Base-by-base conservation (phyloP, 1,140 invertebrate species). In the Vanessa tameamea region DNA sequence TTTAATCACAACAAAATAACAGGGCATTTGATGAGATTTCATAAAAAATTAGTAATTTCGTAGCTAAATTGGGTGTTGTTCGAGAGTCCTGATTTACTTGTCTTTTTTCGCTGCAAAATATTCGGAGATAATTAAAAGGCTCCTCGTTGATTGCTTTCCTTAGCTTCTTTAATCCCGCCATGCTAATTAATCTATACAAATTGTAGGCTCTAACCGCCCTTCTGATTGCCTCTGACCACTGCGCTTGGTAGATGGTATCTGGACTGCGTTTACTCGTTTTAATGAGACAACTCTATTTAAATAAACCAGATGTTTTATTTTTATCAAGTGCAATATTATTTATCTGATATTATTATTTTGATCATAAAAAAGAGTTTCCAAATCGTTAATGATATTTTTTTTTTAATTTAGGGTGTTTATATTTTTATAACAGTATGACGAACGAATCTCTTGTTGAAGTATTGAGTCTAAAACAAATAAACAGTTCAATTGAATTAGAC, bases 131-230 rank as follows among this genome's bases (percentile, higher is more conserved):
- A 87, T 88, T 86, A 85, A 85, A 82, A 84, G 77, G 77, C 79
- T 76, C 78, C 64, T 20, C 69, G 75, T 72, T 86, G 80, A 83
- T 83, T 85, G 78, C 79, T 85, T 79, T 71, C 72, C 76, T 76
- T 74, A 76, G 67, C 31, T 81, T 81, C 72, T 79, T 78, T n/a
- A 51, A 15, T 65, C 79, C 78, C 78, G 73, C 72, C 78, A 82
- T 80, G 79, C 81, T 87, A 89, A 88, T 88, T 84, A 86, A 87
- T 82, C 82, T 73, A 82, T 84, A 87, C 82, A 84, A 86, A 87
- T 86, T 80, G 77, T 80, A 73, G 79, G 83, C 69, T 82, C 79
- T 73, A 77, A 80, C 80, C 83, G 70, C 76, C 71, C 72, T 76
- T 75, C 79, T 84, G 82, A 88, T 89, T 87, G 79, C 81, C 65